These are phyloP conservation scores for Cryptops parisi DNA, from an alignment of 2,888 invertebrate species.

Conservation along the genomic window DNA sequence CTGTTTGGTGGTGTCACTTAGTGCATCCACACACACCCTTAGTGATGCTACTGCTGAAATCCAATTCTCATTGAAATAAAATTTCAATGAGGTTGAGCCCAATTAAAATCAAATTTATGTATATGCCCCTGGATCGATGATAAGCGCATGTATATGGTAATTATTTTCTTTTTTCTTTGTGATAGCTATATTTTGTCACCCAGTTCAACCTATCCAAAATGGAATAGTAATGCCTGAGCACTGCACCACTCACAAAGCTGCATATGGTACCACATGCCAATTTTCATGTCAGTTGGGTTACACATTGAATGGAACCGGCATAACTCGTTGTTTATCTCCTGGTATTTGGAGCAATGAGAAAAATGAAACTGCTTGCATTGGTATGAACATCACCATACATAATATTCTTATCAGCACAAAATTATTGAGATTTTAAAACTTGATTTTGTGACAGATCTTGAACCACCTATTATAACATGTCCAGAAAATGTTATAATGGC, in stretches of 20 bases:
- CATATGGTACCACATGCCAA: conserved; percentile 44
- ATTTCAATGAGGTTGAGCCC: too few relatives aligned
- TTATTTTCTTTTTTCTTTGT: conserved; percentile 9
- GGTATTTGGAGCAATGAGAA: conserved; percentile 42
- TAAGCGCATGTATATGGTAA: too few relatives aligned
- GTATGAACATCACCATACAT: conserved; percentile 28
- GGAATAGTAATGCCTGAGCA: conserved; percentile 40
- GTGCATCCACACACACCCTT: too few relatives aligned
- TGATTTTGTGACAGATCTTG: conserved; percentile 36
- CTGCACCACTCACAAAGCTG: conserved; percentile 40
- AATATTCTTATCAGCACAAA: conserved; percentile 8
- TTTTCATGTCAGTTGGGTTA: conserved; percentile 45
- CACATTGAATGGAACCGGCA: conserved; percentile 39
- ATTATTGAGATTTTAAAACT: conserved; percentile 7
- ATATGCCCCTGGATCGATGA: too few relatives aligned
- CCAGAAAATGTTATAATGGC: conserved; percentile 38
- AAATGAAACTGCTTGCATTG: conserved; percentile 37
- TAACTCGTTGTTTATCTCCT: conserved; percentile 40
- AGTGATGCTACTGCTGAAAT: too few relatives aligned
- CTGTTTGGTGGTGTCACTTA: too few relatives aligned
- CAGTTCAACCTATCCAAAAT: conserved; percentile 38
- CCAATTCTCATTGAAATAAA: too few relatives aligned
- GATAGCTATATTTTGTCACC: conserved; percentile 36
- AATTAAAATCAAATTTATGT: too few relatives aligned
- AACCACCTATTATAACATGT: conserved; percentile 43